Base-by-base conservation (phyloP, 2,113 vertebrate genomes). In the Poeciliopsis occidentalis region DNA sequence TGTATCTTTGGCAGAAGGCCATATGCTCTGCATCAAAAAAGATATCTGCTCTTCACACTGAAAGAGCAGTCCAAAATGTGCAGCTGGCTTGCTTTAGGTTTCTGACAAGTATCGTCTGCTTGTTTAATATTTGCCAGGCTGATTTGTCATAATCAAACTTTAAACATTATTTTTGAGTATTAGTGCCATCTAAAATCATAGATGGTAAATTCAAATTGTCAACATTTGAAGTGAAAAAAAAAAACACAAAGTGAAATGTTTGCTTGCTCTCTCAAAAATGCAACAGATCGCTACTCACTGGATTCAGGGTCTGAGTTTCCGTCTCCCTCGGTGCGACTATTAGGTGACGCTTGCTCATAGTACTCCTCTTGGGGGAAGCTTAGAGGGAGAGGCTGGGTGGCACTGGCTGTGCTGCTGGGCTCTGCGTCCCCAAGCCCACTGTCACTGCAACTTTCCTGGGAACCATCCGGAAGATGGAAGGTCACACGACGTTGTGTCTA, bases 301-400 rank as follows among this genome's bases (percentile, higher is more conserved):
- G 97, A 98, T 94, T 99, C 98, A 0, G 98, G 98, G 92, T 99
- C 98, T 4, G 98, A 99, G 94, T 99, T 99, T 69, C 98, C 97
- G 1, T 99, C 98, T 73, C 97, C 98, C 89, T 99, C 98, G 0
- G 97, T 99, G 82, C 97, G 96, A 92, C 96, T 98, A 94, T 95
- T 98, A 44, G 96, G 95, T 0, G 96, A 96, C 2, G 95, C 92
- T 85, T 97, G 96, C 86, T 98, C 96, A 7, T 96, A 98, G 93
- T 96, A 97, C 71, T 97, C 96, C 41, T 97, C 97, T 87, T 96
- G 96, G 47, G 95, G 92, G 90, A 96, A 98, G 91, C 95, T 96
- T 11, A 97, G 94, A 69, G 96, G 95, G 79, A 98, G 94, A 11
- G 95, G 93, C 75, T 97, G 96, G 12, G 95, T 93, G 6, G 94